Base-by-base conservation (phyloP, 1,140 invertebrate genomes). In the Paraescarpia echinospica region DNA sequence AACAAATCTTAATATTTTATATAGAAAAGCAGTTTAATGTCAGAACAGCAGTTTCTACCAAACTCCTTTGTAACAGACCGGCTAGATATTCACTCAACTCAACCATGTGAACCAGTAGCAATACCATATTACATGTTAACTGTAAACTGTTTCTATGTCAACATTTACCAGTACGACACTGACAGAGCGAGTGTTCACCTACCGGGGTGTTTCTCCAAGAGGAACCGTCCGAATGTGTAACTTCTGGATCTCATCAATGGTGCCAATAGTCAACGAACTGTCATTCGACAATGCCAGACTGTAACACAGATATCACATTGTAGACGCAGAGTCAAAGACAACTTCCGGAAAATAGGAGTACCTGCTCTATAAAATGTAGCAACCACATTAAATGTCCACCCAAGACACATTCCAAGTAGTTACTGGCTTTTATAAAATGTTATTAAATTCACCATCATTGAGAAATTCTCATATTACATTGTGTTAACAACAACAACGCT, bases 211-310 rank as follows among this genome's bases (percentile, higher is more conserved):
- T 96, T 99, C 99, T 14, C 98, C 98, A 0, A 99, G 96, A 0
- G 98, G 98, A 35, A 99, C 98, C 1, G 99, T 99, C 77, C 99
- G 96, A 94, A 99, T 99, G 95, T 99, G 99, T 35, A 99, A 96
- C 95, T 99, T 99, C 96, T 99, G 99, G 94, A 99, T 99, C 96
- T 99, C 99, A 96, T 99, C 99, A 94, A 99, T 99, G 0, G 99
- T 99, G 59, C 99, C 99, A 95, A 99, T 98, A 0, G 99, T 98
- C 0, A 99, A 97, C 0, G 98, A 98, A 94, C 97, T 98, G 94
- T 99, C 98, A 34, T 98, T 99, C 0, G 99, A 98, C 92, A 99
- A 96, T 31, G 99, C 99, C 95, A 99, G 97, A 96, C 98, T 98
- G 95, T 92, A 96, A 96, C 91, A 48, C 91, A 92, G 88, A 91